Conservation (phyloP, 2,888 invertebrate species). For the Harpagoxenus sublaevis region DNA sequence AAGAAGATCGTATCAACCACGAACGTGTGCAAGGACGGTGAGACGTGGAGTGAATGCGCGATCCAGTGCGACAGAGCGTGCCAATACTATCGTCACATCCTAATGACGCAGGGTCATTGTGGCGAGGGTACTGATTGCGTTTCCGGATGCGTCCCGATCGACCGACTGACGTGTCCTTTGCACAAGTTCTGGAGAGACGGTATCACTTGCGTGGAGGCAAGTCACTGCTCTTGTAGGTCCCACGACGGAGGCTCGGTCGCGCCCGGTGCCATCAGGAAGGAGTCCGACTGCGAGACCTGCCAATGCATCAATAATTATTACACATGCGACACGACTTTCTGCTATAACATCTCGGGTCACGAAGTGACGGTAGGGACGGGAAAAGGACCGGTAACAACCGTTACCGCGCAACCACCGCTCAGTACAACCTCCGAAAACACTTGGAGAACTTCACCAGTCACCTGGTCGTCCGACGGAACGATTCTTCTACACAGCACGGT, state of each 20-base stretch:
- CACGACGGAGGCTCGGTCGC: slow-evolving; percentile 89
- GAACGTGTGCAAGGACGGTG: slow-evolving; percentile 84
- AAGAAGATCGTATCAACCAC: slow-evolving; percentile 37
- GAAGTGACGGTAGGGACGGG: neutral
- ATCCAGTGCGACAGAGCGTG: slow-evolving; percentile 92
- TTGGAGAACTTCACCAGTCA: neutral
- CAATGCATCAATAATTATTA: slow-evolving; percentile 93
- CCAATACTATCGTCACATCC: slow-evolving; percentile 88
- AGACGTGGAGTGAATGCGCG: slow-evolving; percentile 90
- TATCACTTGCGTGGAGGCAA: slow-evolving; percentile 90
- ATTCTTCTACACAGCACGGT: slow-evolving; percentile 75
- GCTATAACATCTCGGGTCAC: slow-evolving; percentile 48
- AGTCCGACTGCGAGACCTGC: slow-evolving; percentile 90
- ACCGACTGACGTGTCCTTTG: slow-evolving; percentile 87
- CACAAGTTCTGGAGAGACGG: slow-evolving; percentile 91
- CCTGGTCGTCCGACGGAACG: slow-evolving; percentile 6
- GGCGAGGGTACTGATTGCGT: slow-evolving; percentile 82
- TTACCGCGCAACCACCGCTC: neutral
- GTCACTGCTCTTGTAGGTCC: slow-evolving; percentile 92
- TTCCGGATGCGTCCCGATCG: slow-evolving; percentile 75
- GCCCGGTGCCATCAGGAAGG: slow-evolving; percentile 90
- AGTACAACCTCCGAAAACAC: neutral
- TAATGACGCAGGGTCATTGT: slow-evolving; percentile 80
- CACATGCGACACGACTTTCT: slow-evolving; percentile 89
- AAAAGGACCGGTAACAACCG: neutral